A percentile compares a stretch with the other conserved stretches of the same genome.
Conservation (phyloP, 2,888 invertebrate genomes). For the Trachelus tabidus region DNA sequence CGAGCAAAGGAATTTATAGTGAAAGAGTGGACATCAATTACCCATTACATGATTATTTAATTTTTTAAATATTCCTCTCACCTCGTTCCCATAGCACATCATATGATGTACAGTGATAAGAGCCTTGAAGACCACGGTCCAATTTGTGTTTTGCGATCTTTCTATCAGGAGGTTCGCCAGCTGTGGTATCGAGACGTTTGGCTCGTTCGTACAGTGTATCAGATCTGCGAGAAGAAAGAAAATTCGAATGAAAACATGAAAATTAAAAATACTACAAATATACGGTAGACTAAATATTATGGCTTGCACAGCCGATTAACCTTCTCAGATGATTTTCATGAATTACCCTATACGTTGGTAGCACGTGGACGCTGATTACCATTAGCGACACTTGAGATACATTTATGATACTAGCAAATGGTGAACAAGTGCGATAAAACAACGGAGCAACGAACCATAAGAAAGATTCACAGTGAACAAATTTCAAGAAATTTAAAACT, state of each 20-base stretch:
- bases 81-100: slow-evolving; percentile 99
- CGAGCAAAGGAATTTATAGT: slow-evolving; percentile 44
- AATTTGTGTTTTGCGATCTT: slow-evolving; percentile 96
- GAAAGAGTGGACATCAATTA: not conserved
- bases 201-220: slow-evolving; percentile 99
- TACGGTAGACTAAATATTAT: not conserved
- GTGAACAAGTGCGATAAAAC: not conserved
- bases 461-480: too few species aligned
- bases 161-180: slow-evolving; percentile 98
- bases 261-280: not conserved
- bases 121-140: slow-evolving; percentile 99
- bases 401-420: not conserved
- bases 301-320: not conserved
- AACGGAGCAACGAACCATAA: not conserved
- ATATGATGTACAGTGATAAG: slow-evolving; percentile 98
- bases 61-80: slow-evolving; percentile 64
- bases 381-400: not conserved
- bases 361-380: not conserved
- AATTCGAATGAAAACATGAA: not conserved
- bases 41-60: not conserved
- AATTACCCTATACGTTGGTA: not conserved
- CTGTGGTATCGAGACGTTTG: slow-evolving; percentile 99
- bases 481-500: too few species aligned
- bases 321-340: not conserved
- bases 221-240: slow-evolving; percentile 81